These are phyloP conservation scores for Pegoplata infirma DNA, from an alignment of 2,888 invertebrate genomes.

Conservation along the genomic window DNA sequence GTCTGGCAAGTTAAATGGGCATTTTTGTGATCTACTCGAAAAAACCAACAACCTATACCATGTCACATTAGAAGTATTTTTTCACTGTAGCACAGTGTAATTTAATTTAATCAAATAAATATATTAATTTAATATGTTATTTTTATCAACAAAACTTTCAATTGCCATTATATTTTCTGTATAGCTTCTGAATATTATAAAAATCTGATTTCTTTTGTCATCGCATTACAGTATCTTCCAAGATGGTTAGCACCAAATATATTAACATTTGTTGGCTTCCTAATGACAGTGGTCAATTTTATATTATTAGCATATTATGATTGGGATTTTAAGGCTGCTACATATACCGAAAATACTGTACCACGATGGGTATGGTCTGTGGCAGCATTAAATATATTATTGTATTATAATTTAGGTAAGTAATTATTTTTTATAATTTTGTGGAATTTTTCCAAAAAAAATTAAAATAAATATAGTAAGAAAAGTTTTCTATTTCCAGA, in stretches of 20 bases:
- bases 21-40: no score
- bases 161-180: no score
- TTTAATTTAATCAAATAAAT: no score
- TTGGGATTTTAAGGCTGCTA: conserved; percentile 83
- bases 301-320: conserved; percentile 91
- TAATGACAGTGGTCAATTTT: conserved; percentile 93
- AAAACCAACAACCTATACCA: no score
- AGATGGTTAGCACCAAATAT: conserved; percentile 98
- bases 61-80: background rate
- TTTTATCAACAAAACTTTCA: no score
- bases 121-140: no score
- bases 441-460: no score
- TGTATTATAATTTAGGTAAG: conserved; percentile 96
- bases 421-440: background rate
- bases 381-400: conserved; percentile 92
- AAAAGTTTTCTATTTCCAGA: conserved; percentile 81
- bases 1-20: no score
- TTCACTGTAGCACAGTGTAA: no score
- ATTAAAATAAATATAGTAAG: no score
- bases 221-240: conserved; percentile 89
- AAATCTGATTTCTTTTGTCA: no score
- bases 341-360: conserved; percentile 79
- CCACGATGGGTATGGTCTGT: conserved; percentile 92
- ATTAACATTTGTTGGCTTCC: conserved; percentile 95
- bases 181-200: no score